phyloP scores from a whole-genome alignment of 2,888 invertebrate species.

The Heliconius ethilla region DNA sequence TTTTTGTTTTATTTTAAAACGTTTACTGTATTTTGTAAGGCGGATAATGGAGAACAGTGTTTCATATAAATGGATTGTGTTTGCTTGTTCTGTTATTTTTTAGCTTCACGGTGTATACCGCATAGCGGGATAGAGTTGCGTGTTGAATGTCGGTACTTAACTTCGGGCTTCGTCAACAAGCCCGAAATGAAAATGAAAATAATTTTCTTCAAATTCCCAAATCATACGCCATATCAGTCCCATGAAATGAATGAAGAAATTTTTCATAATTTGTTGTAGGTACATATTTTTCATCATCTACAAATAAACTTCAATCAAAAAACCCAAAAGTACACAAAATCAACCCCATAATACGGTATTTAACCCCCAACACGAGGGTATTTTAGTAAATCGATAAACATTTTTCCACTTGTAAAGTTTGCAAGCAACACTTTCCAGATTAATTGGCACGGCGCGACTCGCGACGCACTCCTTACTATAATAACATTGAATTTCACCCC shows the following conservation, averaged over 20 bases:
- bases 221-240: too few relatives aligned
- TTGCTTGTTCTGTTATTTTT: neutral
- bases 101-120: neutral
- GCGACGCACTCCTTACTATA: conserved; percentile 10
- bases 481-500: conserved; percentile 13
- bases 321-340: neutral
- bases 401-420: conserved; percentile 20
- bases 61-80: too few relatives aligned
- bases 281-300: too few relatives aligned
- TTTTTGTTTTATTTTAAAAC: neutral
- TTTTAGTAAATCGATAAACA: conserved; percentile 19
- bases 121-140: neutral
- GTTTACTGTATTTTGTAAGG: neutral
- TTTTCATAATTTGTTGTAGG: too few relatives aligned
- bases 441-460: conserved; percentile 21
- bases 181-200: too few relatives aligned
- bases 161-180: too few relatives aligned
- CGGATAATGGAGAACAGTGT: neutral
- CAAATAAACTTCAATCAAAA: too few relatives aligned
- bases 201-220: too few relatives aligned
- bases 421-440: conserved; percentile 26
- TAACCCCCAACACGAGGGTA: neutral
- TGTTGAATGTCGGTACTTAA: too few relatives aligned
- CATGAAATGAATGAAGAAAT: too few relatives aligned
- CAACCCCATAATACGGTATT: neutral